Base-by-base conservation (phyloP, 2,797 vertebrate species). In the Diglossa cyanea region DNA sequence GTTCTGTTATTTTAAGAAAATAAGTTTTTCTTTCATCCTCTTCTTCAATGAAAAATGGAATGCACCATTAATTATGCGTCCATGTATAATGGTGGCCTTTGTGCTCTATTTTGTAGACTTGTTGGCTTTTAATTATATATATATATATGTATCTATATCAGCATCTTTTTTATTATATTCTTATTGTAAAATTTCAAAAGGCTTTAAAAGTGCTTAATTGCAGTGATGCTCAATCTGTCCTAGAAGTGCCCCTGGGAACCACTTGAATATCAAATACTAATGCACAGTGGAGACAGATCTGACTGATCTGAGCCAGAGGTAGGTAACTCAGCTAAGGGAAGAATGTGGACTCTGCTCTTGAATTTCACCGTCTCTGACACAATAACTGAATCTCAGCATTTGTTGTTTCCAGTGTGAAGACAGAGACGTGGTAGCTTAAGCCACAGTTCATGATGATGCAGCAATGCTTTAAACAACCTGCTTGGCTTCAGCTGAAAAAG, bases 111-210 rank as follows among this genome's bases (percentile, higher is more conserved):
- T 88, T 81, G 37, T 55, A 75, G 62, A 50, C 28, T 45, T 65
- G 30, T 10, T 83, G 73, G 15, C 6, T 86, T 90, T 67, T 54
- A 90, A 76, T 93, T 28, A 39, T 30, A 26, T 23, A 47, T 35
- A 39, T 50, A 55, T 53, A 2, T 30, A 13, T n/a, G 5, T 35
- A 35, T 35, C 10, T 35, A 35, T 35, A 35, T 55, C 39, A 58
- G 28, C 23, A 72, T 21, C 18, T 68, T 61, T 57, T 93, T 61
- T 35, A 17, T 13, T 13, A 14, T 53, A 54, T 61, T 90, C 54
- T 57, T 88, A 71, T 17, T 83, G 14, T 60, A 78, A 83, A 86
- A 78, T 84, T 73, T 53, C 54, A 75, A 72, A 95, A 78, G 13
- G 7, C 9, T 60, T 73, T 60, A 40, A 37, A 78, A 92, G 28